phyloP scores from a whole-genome alignment of 1,140 invertebrate species.

The Lepidurus arcticus region DNA sequence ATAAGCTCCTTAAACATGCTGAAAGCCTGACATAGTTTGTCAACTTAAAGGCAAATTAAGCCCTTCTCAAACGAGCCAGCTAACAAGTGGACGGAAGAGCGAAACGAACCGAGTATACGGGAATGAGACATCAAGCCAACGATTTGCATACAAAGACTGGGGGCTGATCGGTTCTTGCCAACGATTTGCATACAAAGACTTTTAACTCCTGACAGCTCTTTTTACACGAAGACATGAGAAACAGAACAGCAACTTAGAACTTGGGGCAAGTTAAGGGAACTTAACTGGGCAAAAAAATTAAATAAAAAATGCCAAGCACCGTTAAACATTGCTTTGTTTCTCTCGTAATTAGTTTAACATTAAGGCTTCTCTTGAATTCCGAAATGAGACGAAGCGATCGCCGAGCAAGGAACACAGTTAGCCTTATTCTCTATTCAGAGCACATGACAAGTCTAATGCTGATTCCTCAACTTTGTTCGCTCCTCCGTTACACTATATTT shows the following conservation, averaged over 20 bases:
- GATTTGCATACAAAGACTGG: background rate
- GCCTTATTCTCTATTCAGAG: background rate
- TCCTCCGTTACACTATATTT: background rate
- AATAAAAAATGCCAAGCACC: background rate
- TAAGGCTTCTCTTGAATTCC: background rate
- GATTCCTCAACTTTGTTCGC: background rate
- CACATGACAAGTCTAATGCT: background rate
- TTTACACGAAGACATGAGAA: too few species aligned
- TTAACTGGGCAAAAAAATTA: background rate
- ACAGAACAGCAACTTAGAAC: too few species aligned
- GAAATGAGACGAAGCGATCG: background rate
- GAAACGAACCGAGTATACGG: background rate
- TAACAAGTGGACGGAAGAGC: background rate
- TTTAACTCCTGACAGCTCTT: too few species aligned
- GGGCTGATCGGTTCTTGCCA: background rate
- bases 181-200: background rate
- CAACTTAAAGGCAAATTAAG: constrained; percentile 5
- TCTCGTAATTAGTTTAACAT: background rate
- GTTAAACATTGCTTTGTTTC: background rate
- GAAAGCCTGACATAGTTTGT: constrained; percentile 1
- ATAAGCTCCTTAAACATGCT: constrained; percentile 16
- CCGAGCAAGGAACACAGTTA: background rate
- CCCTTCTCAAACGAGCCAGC: background rate
- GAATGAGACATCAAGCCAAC: background rate
- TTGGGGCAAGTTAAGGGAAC: background rate